Conservation (phyloP, 2,797 vertebrate genomes). For the Luscinia megarhynchos region DNA sequence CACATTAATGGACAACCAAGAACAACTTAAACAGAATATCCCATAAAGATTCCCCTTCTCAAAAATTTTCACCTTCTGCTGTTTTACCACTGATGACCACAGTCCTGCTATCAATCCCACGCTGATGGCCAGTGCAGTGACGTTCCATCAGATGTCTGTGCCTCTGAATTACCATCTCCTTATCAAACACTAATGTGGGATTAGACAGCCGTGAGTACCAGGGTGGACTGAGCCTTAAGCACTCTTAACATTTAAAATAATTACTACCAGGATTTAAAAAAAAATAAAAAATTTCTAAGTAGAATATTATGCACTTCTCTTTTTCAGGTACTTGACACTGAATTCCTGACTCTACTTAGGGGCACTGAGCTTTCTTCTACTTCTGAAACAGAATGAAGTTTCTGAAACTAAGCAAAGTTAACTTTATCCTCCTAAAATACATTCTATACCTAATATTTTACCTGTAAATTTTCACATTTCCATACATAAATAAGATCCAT, state of each 20-base stretch:
- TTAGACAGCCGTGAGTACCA: background rate
- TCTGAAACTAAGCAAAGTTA: background rate
- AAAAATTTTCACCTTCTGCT: background rate
- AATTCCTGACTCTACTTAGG: background rate
- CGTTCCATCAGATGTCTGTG: background rate
- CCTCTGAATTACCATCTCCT: background rate
- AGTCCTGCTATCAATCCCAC: background rate
- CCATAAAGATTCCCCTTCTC: background rate
- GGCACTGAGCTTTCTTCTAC: background rate
- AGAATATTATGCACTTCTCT: background rate
- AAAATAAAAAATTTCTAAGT: background rate
- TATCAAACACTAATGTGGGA: background rate
- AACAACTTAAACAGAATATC: background rate
- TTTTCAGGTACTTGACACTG: accelerated
- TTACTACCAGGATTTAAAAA: background rate
- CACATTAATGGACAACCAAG: background rate
- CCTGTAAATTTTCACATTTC: background rate
- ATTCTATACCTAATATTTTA: background rate
- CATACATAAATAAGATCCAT: background rate
- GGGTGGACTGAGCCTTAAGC: background rate
- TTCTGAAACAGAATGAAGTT: background rate
- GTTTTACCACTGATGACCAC: background rate
- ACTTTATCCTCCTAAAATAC: background rate
- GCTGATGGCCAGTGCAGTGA: background rate
- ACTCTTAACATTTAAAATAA: background rate